Conservation (phyloP, 1,140 invertebrate species). For the Drosophila littoralis region DNA sequence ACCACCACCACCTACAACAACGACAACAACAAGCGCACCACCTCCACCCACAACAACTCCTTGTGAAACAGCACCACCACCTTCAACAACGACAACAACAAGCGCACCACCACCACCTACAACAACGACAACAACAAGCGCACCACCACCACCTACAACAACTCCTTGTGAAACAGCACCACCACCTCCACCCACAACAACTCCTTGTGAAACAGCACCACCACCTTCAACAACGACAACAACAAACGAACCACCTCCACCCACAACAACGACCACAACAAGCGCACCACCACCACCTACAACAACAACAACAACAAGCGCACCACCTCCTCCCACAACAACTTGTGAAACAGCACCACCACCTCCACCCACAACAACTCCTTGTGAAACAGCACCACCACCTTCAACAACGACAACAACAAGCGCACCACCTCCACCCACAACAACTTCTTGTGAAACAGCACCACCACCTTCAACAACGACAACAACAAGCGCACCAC, state of each 20-base stretch:
- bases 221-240: not conserved
- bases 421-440: too few relatives aligned
- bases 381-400: too few relatives aligned
- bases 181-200: not conserved
- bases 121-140: not conserved
- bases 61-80: not conserved
- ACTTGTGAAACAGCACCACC: not conserved
- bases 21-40: too few relatives aligned
- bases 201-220: not conserved
- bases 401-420: too few relatives aligned
- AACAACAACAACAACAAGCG: not conserved
- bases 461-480: too few relatives aligned
- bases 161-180: not conserved
- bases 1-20: too few relatives aligned
- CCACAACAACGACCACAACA: not conserved
- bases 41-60: not conserved
- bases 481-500: too few relatives aligned
- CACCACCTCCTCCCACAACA: not conserved
- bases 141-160: not conserved
- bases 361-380: too few relatives aligned
- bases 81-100: too few relatives aligned
- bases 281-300: not conserved
- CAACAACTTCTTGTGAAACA: too few relatives aligned
- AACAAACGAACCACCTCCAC: not conserved
- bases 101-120: not conserved